These are phyloP conservation scores for Syncerus caffer DNA, from an alignment of 2,797 vertebrate species.

Conservation along the genomic window DNA sequence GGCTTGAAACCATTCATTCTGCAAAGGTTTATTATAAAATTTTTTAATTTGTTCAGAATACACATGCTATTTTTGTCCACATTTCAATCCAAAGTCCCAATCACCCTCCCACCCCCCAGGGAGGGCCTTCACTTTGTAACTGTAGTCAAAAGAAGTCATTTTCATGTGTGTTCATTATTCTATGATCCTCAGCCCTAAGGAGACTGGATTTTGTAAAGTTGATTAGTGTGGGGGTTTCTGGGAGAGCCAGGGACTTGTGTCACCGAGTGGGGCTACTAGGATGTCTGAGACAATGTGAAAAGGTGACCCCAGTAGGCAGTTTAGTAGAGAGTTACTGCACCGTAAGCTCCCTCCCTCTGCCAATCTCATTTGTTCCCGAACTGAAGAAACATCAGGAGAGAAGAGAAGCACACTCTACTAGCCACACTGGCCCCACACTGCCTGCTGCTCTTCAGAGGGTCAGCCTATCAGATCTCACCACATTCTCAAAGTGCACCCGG, in stretches of 20 bases:
- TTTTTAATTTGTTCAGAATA: constrained; percentile 64
- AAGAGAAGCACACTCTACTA: not conserved
- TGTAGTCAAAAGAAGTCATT: not conserved
- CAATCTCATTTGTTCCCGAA: not conserved
- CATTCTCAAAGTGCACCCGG: not conserved
- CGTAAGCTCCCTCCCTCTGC: not conserved
- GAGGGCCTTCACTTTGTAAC: constrained; percentile 27
- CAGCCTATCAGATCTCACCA: not conserved
- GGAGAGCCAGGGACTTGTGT: not conserved
- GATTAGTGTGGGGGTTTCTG: not conserved
- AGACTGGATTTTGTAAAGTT: constrained; percentile 41
- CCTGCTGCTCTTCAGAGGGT: not conserved
- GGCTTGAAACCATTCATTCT: constrained; percentile 59
- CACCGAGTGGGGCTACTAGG: not conserved
- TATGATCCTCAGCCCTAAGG: not conserved
- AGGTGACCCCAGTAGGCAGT: not conserved
- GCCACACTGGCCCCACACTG: not conserved
- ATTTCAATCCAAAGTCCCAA: constrained; percentile 3
- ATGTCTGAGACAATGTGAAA: not conserved
- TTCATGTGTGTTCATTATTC: not conserved
- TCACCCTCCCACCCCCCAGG: not conserved
- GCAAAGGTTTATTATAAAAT: constrained; percentile 59
- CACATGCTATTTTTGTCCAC: constrained; percentile 47
- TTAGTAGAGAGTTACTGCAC: not conserved
- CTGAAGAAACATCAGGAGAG: not conserved